Base-by-base conservation (phyloP, 2,113 vertebrate species). In the Glaucidium brasilianum region DNA sequence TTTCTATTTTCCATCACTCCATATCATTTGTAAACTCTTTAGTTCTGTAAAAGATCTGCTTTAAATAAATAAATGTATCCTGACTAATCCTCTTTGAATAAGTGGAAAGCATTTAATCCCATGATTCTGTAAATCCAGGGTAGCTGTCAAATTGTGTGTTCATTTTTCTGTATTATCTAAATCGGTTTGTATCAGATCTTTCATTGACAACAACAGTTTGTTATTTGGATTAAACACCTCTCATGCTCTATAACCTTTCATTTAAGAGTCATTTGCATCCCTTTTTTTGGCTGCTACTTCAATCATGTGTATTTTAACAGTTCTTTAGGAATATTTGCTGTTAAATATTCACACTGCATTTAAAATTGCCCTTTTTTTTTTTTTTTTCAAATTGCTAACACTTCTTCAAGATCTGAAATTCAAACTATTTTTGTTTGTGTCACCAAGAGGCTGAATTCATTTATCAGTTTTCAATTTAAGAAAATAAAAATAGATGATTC, bases 31-130 rank as follows among this genome's bases (percentile, higher is more conserved):
- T 97, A 95, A 97, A 97, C 89, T 96, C 95, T 94, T 98, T 97
- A 97, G 96, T 98, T 98, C 97, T 97, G 92, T 96, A 97, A 98
- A 98, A 96, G 96, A 96, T 90, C 95, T 97, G 89, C 97, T 98
- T 97, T 97, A 98, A 98, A 97, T 97, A 97, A 97, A 98, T 96
- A 97, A 97, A 97, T 93, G 92, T 97, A 98, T 97, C 94, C 88
- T 94, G 96, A 95, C 96, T 98, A 98, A 98, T 98, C 96, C 96
- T 96, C 97, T 97, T 96, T 97, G 92, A 98, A 95, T 98, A 97
- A 97, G 97, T 96, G 95, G 97, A 98, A 98, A 98, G 96, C 85
- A 97, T 94, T 97, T 97, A 98, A 97, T 98, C 97, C 94, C 81
- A 88, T 90, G 90, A 97, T 97, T 97, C 97, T 96, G 87, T 97